phyloP scores from a whole-genome alignment of 2,113 vertebrate genomes.

The Aythya baeri region DNA sequence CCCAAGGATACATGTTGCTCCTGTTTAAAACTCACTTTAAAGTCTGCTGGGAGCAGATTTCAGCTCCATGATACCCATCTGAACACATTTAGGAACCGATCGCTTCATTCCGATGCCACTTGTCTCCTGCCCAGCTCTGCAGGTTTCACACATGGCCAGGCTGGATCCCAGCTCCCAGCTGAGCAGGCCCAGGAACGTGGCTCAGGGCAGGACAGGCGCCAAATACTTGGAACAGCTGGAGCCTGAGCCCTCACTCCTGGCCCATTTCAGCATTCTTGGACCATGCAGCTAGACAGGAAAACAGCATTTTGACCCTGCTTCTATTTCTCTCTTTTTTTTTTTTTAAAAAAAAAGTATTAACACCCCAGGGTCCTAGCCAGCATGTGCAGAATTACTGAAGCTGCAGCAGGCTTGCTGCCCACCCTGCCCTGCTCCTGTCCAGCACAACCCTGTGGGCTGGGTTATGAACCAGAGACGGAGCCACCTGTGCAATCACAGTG shows the following conservation, averaged over 20 bases:
- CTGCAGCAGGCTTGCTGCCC: too few species aligned
- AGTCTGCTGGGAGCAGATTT: background rate
- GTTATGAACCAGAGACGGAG: background rate
- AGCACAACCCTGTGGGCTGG: background rate
- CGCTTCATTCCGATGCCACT: background rate
- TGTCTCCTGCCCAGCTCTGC: background rate
- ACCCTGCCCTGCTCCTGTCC: background rate
- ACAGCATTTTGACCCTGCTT: background rate
- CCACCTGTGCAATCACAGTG: accelerated
- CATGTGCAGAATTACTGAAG: background rate
- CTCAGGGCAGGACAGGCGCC: background rate
- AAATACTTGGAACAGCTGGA: background rate
- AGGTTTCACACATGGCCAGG: background rate
- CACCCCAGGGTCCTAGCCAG: too few species aligned
- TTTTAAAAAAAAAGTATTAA: too few species aligned
- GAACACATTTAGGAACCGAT: background rate
- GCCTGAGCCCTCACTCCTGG: background rate
- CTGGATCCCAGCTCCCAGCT: background rate
- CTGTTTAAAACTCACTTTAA: background rate
- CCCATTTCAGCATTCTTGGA: background rate
- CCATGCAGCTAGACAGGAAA: background rate
- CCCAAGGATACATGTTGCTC: too few species aligned
- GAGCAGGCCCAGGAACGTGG: background rate
- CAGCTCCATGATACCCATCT: background rate
- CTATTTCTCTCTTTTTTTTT: too few species aligned